phyloP scores from a whole-genome alignment of 2,888 invertebrate genomes.

The Dryocosmus kuriphilus region DNA sequence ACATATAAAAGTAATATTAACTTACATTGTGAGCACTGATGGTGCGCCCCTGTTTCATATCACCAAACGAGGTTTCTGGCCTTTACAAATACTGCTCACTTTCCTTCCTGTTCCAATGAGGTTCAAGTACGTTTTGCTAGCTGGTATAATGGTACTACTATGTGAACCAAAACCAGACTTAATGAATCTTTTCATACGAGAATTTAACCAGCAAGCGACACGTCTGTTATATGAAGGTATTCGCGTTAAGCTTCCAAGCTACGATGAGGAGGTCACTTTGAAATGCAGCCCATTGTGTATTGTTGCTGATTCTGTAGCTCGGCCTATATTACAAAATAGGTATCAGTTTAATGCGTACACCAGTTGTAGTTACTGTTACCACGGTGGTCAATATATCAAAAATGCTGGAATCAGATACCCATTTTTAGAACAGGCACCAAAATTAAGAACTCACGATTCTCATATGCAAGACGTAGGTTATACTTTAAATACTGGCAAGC shows the following conservation, averaged over 20 bases:
- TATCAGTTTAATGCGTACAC: too few species aligned
- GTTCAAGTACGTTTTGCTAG: constrained; percentile 47
- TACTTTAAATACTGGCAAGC: constrained; percentile 27
- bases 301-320: constrained; percentile 35
- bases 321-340: too few species aligned
- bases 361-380: constrained; percentile 47
- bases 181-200: too few species aligned
- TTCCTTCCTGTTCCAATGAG: constrained; percentile 50
- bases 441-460: constrained; percentile 32
- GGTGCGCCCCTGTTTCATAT: too few species aligned
- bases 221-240: background rate
- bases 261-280: background rate
- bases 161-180: constrained; percentile 47
- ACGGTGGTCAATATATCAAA: constrained; percentile 39
- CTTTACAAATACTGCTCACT: constrained; percentile 47
- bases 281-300: constrained; percentile 41
- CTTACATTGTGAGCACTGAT: constrained; percentile 51
- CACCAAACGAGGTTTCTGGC: too few species aligned
- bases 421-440: constrained; percentile 33
- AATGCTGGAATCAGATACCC: too few species aligned
- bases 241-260: background rate
- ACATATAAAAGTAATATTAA: constrained; percentile 44
- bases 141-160: constrained; percentile 49
- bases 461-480: constrained; percentile 24
- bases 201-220: constrained; percentile 45